Conservation (phyloP, 1,140 invertebrate species). For the Hylyphantes graminicola region DNA sequence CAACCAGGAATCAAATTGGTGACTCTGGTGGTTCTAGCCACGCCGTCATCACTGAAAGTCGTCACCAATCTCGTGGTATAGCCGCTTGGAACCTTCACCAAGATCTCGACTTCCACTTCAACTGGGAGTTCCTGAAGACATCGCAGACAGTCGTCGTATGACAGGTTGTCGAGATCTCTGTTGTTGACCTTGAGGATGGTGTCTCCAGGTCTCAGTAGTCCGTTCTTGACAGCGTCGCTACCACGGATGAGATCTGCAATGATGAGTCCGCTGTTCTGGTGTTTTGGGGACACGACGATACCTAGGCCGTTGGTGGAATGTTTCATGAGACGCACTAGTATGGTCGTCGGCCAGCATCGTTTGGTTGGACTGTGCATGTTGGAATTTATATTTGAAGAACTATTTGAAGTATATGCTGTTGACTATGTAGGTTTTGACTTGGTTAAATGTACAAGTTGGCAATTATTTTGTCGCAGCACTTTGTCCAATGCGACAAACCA, state of each 20-base stretch:
- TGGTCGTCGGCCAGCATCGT: slow-evolving; percentile 20
- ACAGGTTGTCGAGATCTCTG: slow-evolving; percentile 55
- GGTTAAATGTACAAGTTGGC: no score
- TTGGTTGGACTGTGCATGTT: slow-evolving; percentile 22
- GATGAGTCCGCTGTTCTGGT: slow-evolving; percentile 26
- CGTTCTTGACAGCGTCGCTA: slow-evolving; percentile 60
- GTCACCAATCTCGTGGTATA: slow-evolving; percentile 57
- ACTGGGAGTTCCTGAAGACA: slow-evolving; percentile 53
- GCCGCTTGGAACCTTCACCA: slow-evolving; percentile 53
- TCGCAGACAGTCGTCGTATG: slow-evolving; percentile 61
- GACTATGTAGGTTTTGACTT: no score
- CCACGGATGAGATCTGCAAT: slow-evolving; percentile 57
- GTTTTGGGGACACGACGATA: slow-evolving; percentile 51
- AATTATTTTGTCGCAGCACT: no score
- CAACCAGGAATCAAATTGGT: slow-evolving; percentile 10
- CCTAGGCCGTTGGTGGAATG: slow-evolving; percentile 40
- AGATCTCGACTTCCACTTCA: slow-evolving; percentile 47
- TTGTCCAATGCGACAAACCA: no score
- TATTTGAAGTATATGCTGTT: no score
- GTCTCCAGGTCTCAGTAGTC: slow-evolving; percentile 61
- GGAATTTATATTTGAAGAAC: not conserved
- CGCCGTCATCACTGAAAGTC: slow-evolving; percentile 58
- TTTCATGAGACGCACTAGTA: slow-evolving; percentile 21
- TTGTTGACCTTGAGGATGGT: slow-evolving; percentile 61
- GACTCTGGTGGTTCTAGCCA: not conserved